Evolutionary conservation across 2,888 invertebrate species (phyloP).

Genomic region (Melieria omissa): DNA sequence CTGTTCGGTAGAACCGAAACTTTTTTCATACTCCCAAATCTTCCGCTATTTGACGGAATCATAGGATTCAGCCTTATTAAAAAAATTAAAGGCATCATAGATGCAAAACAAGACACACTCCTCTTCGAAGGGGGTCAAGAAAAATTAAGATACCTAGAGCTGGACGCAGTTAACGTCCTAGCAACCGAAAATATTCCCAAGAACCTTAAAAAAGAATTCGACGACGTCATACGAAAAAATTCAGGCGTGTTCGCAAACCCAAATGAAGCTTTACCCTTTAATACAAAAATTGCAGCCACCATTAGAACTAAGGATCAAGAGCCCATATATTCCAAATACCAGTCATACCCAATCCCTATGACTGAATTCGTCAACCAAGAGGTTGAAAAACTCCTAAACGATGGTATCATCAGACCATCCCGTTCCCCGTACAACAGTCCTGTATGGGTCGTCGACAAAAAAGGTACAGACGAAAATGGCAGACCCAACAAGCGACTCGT

Average conservation of each 20-base stretch:
- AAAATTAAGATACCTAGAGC: not conserved
- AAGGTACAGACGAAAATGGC: slow-evolving; percentile 26
- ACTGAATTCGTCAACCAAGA: slow-evolving; percentile 33
- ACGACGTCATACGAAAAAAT: not conserved
- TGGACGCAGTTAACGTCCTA: not conserved
- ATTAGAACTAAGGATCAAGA: slow-evolving; percentile 29
- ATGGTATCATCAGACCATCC: slow-evolving; percentile 37
- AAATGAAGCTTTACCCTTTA: slow-evolving; percentile 8
- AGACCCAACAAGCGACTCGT: slow-evolving; percentile 2
- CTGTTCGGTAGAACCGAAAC: not conserved
- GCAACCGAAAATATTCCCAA: not conserved
- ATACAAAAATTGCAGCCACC: slow-evolving; percentile 35
- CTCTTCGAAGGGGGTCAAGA: not conserved
- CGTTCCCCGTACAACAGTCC: slow-evolving; percentile 24
- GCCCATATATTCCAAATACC: slow-evolving; percentile 34
- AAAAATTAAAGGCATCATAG: not conserved
- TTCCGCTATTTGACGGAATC: slow-evolving; percentile 8
- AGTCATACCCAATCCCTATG: slow-evolving; percentile 30
- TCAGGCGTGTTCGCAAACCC: slow-evolving; percentile 37
- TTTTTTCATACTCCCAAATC: slow-evolving; percentile 1
- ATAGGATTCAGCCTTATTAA: slow-evolving; percentile 1
- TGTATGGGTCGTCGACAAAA: slow-evolving; percentile 1
- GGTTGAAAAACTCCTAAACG: slow-evolving; percentile 22
- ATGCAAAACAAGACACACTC: not conserved
- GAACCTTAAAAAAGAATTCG: slow-evolving; percentile 7